Conservation (phyloP, 1,140 invertebrate species). For the Pygmarrhopalites habei region DNA sequence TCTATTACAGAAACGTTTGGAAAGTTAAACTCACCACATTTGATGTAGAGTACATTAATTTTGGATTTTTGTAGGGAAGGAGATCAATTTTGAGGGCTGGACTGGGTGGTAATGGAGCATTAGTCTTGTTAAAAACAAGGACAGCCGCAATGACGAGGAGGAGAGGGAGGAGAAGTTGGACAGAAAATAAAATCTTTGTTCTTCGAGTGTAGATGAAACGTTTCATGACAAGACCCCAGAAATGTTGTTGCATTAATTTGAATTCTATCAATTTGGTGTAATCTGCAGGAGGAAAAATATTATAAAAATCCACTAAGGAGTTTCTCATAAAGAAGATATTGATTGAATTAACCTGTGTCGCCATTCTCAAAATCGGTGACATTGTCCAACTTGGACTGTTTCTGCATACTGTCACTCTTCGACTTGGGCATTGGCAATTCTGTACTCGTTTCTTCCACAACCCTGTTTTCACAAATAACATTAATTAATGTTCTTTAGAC, state of each 20-base stretch:
- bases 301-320: too few relatives aligned
- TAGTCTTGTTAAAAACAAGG: constrained; percentile 1
- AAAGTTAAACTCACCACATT: not conserved
- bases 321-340: too few relatives aligned
- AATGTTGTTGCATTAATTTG: constrained; percentile 10
- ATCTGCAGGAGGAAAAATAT: not conserved
- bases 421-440: not conserved
- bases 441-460: not conserved
- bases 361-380: too few relatives aligned
- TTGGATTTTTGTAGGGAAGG: constrained; percentile 19
- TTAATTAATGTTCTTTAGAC: not conserved
- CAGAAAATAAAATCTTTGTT: constrained; percentile 6
- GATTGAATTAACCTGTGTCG: too few relatives aligned
- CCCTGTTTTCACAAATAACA: not conserved
- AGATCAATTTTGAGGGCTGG: constrained; percentile 16
- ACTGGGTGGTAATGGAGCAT: constrained; percentile 1
- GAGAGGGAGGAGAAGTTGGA: constrained; percentile 20
- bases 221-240: constrained; percentile 18
- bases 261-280: constrained; percentile 6
- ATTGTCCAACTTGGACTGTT: too few relatives aligned
- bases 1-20: too few relatives aligned
- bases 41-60: not conserved
- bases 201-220: constrained; percentile 19
- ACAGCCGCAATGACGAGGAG: constrained; percentile 16
- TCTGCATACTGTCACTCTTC: not conserved